phyloP scores from a whole-genome alignment of 1,140 invertebrate genomes.

The Chlorops oryzae region DNA sequence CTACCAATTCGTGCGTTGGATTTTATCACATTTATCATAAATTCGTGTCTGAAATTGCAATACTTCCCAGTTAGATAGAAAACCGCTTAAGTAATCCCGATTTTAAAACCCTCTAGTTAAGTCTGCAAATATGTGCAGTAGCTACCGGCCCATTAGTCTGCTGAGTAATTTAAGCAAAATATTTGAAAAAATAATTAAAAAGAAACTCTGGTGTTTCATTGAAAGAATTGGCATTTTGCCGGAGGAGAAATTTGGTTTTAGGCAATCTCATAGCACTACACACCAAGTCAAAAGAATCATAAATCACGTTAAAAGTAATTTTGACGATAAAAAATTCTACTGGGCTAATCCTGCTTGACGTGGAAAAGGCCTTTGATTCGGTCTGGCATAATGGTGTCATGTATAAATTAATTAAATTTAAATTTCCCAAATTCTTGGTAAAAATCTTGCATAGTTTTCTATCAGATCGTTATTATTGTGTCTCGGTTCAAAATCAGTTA shows the following conservation, averaged over 20 bases:
- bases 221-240: conserved; percentile 24
- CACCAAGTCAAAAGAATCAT: conserved; percentile 39
- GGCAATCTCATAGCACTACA: conserved; percentile 31
- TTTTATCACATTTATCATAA: too few species aligned
- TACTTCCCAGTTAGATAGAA: too few species aligned
- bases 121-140: conserved; percentile 16
- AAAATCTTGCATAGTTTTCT: too few species aligned
- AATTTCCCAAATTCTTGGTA: too few species aligned
- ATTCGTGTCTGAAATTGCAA: too few species aligned
- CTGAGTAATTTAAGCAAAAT: conserved; percentile 36
- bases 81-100: too few species aligned
- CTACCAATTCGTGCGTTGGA: too few species aligned
- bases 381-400: conserved; percentile 37
- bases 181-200: conserved; percentile 29
- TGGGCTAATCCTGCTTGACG: conserved; percentile 28
- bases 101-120: too few species aligned
- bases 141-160: conserved; percentile 40
- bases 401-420: conserved; percentile 25
- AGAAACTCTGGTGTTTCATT: conserved; percentile 14
- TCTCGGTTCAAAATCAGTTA: too few species aligned
- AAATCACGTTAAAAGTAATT: conserved; percentile 26
- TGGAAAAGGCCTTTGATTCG: conserved; percentile 37
- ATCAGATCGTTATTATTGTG: too few species aligned
- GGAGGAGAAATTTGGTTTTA: conserved; percentile 45
- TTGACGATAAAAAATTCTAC: conserved; percentile 27